Evolutionary conservation across 2,888 invertebrate genomes (phyloP), one percentile per base, ranked within the genome.

Genomic region (Branchipolynoe longqiensis): DNA sequence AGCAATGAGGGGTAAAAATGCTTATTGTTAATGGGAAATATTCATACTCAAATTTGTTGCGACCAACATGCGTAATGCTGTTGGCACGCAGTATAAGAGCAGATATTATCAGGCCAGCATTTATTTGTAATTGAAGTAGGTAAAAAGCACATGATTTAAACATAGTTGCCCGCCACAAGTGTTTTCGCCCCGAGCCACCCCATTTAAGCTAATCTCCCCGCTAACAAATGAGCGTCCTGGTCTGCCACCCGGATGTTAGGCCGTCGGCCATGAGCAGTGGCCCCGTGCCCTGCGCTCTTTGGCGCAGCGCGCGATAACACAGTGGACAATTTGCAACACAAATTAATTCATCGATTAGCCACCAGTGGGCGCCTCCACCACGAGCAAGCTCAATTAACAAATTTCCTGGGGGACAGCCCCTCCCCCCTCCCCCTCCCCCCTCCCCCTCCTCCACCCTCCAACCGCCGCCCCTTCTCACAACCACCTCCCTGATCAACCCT

Each of bases 331-430:
- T 69, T 69, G 69, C 69, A 69, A 69, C 69, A 69, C 69, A 69
- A 69, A 69, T 69, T 69, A 69, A 69, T 69, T 69, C 69, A 69
- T 69, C 69, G 69, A 69, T 69, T 69, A 69, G 69, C 69, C 69
- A 22, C 38, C 36, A 18, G 69, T 25, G 69, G 36, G 33, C 36
- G 22, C 14, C 14, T 69, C 36, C 69, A 33, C n/a, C 14, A 33
- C 69, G 8, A n/a, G n/a, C 69, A 8, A 69, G 69, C 36, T 38
- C 69, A 69, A 69, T 69, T 69, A 69, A 69, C 69, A n/a, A 38
- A 69, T 69, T 69, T 69, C 69, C 69, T 69, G 69, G 36, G 69
- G 69, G 69, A 69, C 69, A 31, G 14, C 14, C 28, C 25, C 12
- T 14, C 25, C 31, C 56, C 25, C 48, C n/a, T 31, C 62, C 14